These are phyloP conservation scores for Rhineura floridana DNA, from an alignment of 2,113 vertebrate species.

Conservation along the genomic window DNA sequence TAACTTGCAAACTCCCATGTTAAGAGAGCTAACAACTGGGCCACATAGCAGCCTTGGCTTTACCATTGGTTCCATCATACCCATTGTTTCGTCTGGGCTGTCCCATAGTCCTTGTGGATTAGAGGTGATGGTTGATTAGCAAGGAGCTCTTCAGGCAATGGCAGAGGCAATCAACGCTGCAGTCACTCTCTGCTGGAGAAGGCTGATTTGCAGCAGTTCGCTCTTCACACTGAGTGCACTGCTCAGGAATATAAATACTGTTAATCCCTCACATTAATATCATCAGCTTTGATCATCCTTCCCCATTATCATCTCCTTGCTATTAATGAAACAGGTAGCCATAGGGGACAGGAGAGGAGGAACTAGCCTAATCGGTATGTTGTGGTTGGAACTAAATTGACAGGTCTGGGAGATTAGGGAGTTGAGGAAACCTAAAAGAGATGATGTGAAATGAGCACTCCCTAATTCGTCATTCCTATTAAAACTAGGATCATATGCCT, in stretches of 20 bases:
- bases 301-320: constrained; percentile 69
- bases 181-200: constrained; percentile 51
- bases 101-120: not conserved
- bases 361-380: constrained; percentile 61
- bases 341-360: constrained; percentile 58
- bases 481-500: not conserved
- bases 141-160: constrained; percentile 54
- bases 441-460: constrained; percentile 54
- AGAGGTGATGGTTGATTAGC: constrained; percentile 46
- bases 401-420: constrained; percentile 45
- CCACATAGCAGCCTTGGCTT: not conserved
- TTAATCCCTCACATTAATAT: constrained; percentile 69
- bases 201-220: constrained; percentile 56
- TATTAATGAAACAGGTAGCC: constrained; percentile 70
- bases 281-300: constrained; percentile 70
- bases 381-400: constrained; percentile 62
- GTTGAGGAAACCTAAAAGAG: constrained; percentile 48
- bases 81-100: not conserved
- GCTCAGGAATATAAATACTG: constrained; percentile 69
- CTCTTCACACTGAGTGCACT: constrained; percentile 56
- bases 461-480: not conserved
- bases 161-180: constrained; percentile 44
- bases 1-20: not conserved
- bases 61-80: not conserved
- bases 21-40: not conserved